phyloP scores from a whole-genome alignment of 35 echinoderm and acorn worm species.

The Hemicentrotus pulcherrimus region DNA sequence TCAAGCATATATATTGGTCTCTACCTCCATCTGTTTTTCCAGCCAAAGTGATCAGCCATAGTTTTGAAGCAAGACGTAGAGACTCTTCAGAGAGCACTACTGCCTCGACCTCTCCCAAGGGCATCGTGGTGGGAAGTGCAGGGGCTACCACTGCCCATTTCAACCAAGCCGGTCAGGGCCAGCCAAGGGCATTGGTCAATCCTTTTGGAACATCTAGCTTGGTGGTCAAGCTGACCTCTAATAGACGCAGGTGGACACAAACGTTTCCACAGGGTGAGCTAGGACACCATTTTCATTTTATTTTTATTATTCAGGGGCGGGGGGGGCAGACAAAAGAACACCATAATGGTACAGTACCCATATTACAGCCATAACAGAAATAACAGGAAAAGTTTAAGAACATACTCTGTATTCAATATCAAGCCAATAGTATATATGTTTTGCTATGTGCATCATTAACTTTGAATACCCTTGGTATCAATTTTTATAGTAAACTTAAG shows the following conservation, averaged over 20 bases:
- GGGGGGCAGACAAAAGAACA: background rate
- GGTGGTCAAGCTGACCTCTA: conserved; percentile 74
- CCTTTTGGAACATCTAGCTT: conserved; percentile 74
- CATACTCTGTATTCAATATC: no score
- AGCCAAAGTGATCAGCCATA: conserved; percentile 11
- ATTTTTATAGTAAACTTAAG: no score
- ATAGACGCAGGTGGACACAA: conserved; percentile 87
- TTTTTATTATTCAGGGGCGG: no score
- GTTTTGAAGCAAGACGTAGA: conserved; percentile 27
- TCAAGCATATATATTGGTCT: background rate
- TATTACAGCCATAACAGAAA: no score
- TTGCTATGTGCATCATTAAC: no score
- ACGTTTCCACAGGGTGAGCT: conserved; percentile 85
- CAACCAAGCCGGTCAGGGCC: conserved; percentile 8
- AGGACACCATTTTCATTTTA: no score
- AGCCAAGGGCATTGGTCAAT: conserved; percentile 60
- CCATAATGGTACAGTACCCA: no score
- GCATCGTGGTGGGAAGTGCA: conserved; percentile 53
- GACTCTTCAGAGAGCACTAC: conserved; percentile 3
- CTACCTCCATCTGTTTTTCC: background rate
- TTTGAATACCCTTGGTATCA: no score
- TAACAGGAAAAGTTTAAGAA: no score
- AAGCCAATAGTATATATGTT: no score
- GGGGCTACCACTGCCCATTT: background rate
- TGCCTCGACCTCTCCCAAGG: background rate